Conservation (phyloP, 2,113 vertebrate genomes). For the Todiramphus chloris region DNA sequence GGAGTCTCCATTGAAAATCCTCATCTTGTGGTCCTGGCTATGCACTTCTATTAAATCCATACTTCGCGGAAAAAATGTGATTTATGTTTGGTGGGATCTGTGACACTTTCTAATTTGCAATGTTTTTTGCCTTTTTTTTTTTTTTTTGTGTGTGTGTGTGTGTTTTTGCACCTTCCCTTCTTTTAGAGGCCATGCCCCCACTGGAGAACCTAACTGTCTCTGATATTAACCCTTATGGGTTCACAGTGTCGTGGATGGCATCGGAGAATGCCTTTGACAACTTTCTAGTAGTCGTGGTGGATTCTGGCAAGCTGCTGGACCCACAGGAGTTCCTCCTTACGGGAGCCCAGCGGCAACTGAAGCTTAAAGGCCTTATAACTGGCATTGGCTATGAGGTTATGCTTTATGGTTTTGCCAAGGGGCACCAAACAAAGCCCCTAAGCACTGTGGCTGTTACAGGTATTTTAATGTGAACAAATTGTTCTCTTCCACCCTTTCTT, state of each 20-base stretch:
- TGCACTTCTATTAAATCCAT: background rate
- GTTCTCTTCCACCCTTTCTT: background rate
- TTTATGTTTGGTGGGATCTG: background rate
- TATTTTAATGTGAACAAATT: conserved; percentile 74
- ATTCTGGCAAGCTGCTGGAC: conserved; percentile 95
- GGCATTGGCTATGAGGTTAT: conserved; percentile 85
- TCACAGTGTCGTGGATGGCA: conserved; percentile 83
- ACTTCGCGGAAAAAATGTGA: background rate
- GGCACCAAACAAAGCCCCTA: conserved; percentile 88
- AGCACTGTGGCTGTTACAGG: conserved; percentile 92
- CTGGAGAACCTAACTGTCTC: conserved; percentile 95
- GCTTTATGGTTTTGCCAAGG: conserved; percentile 88
- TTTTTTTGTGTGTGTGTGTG: conserved; percentile 9
- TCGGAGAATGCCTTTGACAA: conserved; percentile 86
- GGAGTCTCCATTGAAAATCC: background rate
- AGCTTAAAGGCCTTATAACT: conserved; percentile 83
- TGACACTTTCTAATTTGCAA: background rate
- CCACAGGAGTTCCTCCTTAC: conserved; percentile 85
- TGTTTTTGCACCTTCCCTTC: conserved; percentile 76
- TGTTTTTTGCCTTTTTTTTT: conserved; percentile 7
- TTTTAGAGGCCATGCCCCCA: conserved; percentile 89
- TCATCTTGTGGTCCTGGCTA: background rate
- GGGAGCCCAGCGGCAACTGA: conserved; percentile 77
- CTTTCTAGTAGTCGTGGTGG: conserved; percentile 91
- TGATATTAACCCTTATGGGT: conserved; percentile 87